Evolutionary conservation across 2,113 vertebrate species (phyloP), one percentile per base, ranked within the genome.

Genomic region (Ivindomyrus marchei): DNA sequence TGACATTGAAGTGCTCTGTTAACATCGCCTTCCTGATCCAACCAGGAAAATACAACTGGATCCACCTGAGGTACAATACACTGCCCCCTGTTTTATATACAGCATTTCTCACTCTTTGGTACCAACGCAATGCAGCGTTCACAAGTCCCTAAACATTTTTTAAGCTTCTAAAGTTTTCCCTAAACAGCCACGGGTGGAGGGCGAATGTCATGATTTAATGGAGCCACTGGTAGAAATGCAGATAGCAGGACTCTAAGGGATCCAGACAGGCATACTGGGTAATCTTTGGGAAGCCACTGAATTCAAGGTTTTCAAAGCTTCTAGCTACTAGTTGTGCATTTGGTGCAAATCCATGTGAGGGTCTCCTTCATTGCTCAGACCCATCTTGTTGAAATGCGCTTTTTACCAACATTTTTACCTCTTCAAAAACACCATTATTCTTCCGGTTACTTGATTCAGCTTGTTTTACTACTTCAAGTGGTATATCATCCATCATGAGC

Each of bases 71-170:
- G 85, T 36, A 80, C 39, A 31, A 74, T 36, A 80, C 39, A 31
- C 42, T 74, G 3, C 7, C 77, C 80, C 87, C 74, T 7, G 88
- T 11, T 31, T 45, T 11, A 10, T 39, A 80, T 80, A 87, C 45
- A 15, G 31, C 85, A 6, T 49, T 89, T 56, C 47, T 87, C 77
- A 90, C 88, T 80, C 56, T 89, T 10, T 89, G 90, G n/a, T 90
- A 90, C 84, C 89, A 90, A 36, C 91, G 91, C 1, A 93, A 19
- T 31, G 86, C 92, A 0, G 88, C 85, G 83, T 90, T 90, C 8
- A 90, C 88, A 3, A 91, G 89, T 3, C 89, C 89, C 66, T 92
- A 9, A 21, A 91, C 90, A 92, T 39, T 90, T 91, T 17, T 92
- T 91, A 1, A 88, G 74, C 36, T 53, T 53, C 3, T 17, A 19